Evolutionary conservation across 92 coral and sea anemone genomes (phyloP).

Genomic region (Bergia sp.): DNA sequence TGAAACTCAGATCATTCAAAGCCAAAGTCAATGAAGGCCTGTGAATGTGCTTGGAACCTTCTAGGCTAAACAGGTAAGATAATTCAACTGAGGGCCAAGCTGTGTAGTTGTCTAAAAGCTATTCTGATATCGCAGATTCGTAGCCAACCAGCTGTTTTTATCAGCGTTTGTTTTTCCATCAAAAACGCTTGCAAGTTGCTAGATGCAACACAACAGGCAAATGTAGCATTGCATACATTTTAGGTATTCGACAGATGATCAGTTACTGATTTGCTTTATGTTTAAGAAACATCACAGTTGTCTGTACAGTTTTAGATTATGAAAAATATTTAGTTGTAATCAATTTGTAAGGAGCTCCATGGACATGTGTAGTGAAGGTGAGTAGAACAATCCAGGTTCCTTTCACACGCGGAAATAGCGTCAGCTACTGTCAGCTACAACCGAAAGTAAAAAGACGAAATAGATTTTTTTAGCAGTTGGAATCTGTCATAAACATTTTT

Average conservation of each 20-base stretch:
- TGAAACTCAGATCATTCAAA: not conserved
- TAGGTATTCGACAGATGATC: too few relatives aligned
- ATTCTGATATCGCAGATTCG: not conserved
- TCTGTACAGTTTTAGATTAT: too few relatives aligned
- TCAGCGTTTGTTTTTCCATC: too few relatives aligned
- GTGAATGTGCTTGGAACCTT: not conserved
- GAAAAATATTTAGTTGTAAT: not conserved
- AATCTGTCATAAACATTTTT: too few relatives aligned
- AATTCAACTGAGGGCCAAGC: not conserved
- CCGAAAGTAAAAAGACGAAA: not conserved
- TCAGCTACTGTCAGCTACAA: not conserved
- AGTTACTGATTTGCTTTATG: too few relatives aligned
- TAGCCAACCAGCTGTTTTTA: not conserved
- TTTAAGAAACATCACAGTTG: too few relatives aligned
- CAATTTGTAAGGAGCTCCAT: not conserved
- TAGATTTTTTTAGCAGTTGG: not conserved
- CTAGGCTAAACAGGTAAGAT: not conserved
- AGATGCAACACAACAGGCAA: too few relatives aligned
- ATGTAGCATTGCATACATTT: too few relatives aligned
- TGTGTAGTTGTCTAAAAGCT: not conserved
- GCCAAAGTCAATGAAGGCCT: not conserved
- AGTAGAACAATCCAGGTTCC: not conserved
- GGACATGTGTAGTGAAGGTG: not conserved
- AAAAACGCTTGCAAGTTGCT: too few relatives aligned
- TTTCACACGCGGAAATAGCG: not conserved